Evolutionary conservation across 2,797 vertebrate species (phyloP).

Genomic region (Cossypha caffra): DNA sequence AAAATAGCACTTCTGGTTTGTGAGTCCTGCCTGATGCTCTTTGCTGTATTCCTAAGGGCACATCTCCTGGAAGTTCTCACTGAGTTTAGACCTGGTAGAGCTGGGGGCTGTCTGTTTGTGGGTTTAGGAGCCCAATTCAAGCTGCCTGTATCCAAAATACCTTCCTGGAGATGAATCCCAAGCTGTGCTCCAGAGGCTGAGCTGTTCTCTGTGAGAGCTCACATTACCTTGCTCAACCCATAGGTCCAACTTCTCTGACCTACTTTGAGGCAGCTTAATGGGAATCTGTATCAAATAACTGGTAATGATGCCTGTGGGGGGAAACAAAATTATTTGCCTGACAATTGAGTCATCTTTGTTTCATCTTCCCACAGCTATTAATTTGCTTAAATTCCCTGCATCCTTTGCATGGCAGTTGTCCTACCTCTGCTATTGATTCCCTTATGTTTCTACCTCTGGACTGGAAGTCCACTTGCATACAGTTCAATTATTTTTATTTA

Average conservation of each 20-base stretch:
- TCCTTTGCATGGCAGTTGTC: conserved; percentile 54
- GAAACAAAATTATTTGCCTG: conserved; percentile 40
- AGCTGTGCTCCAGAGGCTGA: background rate
- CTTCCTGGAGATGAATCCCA: background rate
- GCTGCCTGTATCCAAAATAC: background rate
- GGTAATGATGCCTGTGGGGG: background rate
- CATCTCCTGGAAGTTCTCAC: background rate
- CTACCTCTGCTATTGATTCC: conserved; percentile 40
- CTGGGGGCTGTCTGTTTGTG: background rate
- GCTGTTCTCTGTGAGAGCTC: background rate
- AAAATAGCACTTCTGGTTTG: background rate
- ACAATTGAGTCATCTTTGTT: conserved; percentile 64
- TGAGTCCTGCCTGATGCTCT: background rate
- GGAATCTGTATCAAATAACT: conserved; percentile 60
- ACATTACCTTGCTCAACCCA: background rate
- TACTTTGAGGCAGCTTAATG: conserved; percentile 28
- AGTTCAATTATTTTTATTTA: background rate
- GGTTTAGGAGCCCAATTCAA: background rate
- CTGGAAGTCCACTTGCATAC: background rate
- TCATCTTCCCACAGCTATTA: conserved; percentile 69
- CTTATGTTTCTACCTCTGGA: conserved; percentile 43
- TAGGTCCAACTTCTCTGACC: background rate
- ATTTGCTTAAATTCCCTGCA: conserved; percentile 11
- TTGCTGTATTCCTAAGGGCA: background rate
- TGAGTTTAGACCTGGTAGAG: background rate